phyloP scores from a whole-genome alignment of 2,888 invertebrate genomes.

The Mycalesis mineus region DNA sequence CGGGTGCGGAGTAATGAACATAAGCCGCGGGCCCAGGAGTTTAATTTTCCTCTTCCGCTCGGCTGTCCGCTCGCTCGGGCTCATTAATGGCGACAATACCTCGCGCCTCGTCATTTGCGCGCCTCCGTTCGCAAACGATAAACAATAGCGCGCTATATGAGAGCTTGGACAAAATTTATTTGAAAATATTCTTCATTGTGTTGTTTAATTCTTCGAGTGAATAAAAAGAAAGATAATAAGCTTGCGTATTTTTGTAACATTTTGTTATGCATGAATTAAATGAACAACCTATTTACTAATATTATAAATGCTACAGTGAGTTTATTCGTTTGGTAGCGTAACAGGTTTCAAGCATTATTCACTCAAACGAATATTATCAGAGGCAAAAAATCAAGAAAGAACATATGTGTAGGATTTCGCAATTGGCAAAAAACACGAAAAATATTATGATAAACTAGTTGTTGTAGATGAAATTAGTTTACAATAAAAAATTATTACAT shows the following conservation, averaged over 20 bases:
- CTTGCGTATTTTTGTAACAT: background rate
- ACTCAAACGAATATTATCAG: no score
- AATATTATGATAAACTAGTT: no score
- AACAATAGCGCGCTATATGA: conserved; percentile 41
- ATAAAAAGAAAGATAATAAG: background rate
- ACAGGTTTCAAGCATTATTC: no score
- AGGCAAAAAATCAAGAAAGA: no score
- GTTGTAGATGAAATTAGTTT: no score
- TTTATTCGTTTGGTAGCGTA: no score
- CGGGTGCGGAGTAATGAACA: conserved; percentile 71
- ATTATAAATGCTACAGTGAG: no score
- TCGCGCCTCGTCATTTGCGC: conserved; percentile 66
- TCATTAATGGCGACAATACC: conserved; percentile 74
- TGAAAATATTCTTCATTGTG: background rate
- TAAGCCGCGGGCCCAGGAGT: conserved; percentile 71
- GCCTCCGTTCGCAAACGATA: conserved; percentile 39
- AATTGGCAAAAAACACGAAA: no score
- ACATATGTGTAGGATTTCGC: no score
- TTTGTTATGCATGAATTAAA: no score
- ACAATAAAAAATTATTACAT: no score
- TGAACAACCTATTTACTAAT: no score
- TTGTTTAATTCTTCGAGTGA: background rate
- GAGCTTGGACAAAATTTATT: conserved; percentile 13
- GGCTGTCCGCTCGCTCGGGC: conserved; percentile 58
- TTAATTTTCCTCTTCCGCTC: conserved; percentile 78